phyloP scores from a whole-genome alignment of 2,888 invertebrate species.

The Aelia acuminata region DNA sequence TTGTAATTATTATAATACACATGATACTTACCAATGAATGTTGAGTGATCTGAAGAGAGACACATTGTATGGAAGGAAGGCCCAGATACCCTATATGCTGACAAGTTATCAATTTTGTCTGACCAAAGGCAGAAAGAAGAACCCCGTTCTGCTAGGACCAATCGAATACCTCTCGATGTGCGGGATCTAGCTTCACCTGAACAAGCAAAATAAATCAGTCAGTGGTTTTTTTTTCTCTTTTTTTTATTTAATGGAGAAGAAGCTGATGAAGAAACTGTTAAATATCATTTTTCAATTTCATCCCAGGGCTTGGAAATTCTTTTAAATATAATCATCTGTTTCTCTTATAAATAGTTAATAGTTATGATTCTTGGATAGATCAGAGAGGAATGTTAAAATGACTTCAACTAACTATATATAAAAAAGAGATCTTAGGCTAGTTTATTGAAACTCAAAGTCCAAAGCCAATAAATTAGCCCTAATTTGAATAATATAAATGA shows the following conservation, averaged over 20 bases:
- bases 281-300: too few relatives aligned
- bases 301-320: too few relatives aligned
- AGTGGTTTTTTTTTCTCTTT: background rate
- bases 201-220: background rate
- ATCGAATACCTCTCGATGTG: conserved; percentile 77
- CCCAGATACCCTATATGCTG: conserved; percentile 79
- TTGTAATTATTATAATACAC: background rate
- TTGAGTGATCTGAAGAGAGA: conserved; percentile 82
- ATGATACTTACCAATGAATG: conserved; percentile 75
- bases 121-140: conserved; percentile 87
- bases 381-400: too few relatives aligned
- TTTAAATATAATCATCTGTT: too few relatives aligned
- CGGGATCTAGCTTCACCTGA: conserved; percentile 80
- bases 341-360: too few relatives aligned
- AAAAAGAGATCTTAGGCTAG: too few relatives aligned
- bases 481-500: too few relatives aligned
- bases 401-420: too few relatives aligned
- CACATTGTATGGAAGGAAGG: conserved; percentile 87
- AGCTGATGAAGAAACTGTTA: background rate
- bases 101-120: conserved; percentile 84
- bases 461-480: too few relatives aligned
- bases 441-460: too few relatives aligned
- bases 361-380: too few relatives aligned
- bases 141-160: conserved; percentile 82
- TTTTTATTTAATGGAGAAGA: background rate